Percentiles rank a stretch among this genome's conserved stretches.
These are phyloP conservation scores for Himalopsyche tibetana DNA, from an alignment of 2,888 invertebrate genomes.

Conservation along the genomic window DNA sequence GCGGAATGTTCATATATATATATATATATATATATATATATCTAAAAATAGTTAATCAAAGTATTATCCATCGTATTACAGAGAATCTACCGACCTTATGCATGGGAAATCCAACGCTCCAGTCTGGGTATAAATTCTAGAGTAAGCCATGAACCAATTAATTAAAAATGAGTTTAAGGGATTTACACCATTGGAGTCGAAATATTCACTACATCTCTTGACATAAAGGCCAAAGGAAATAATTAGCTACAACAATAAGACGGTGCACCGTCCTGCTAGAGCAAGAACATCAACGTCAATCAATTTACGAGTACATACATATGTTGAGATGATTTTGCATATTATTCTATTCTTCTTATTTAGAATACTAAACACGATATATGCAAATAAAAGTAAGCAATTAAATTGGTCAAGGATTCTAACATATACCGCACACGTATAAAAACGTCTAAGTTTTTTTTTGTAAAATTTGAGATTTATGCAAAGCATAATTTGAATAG, in stretches of 20 bases:
- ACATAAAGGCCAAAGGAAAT: constrained; percentile 24
- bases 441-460: too few relatives aligned
- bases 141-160: not conserved
- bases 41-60: too few relatives aligned
- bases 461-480: too few relatives aligned
- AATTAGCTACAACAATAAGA: constrained; percentile 14
- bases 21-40: too few relatives aligned
- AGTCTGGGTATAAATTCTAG: not conserved
- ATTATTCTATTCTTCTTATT: constrained; percentile 3
- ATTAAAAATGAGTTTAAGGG: not conserved
- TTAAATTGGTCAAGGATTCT: not conserved
- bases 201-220: not conserved
- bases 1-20: too few relatives aligned
- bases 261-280: not conserved
- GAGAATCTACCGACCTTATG: too few relatives aligned
- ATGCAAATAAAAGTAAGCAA: constrained; percentile 12
- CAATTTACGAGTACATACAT: not conserved
- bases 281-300: not conserved
- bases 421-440: too few relatives aligned
- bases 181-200: not conserved
- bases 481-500: too few relatives aligned
- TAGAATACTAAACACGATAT: not conserved
- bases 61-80: too few relatives aligned
- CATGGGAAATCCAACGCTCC: too few relatives aligned
- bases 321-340: constrained; percentile 22